Conservation (phyloP, 2,113 vertebrate genomes). For the Fukomys damarensis region DNA sequence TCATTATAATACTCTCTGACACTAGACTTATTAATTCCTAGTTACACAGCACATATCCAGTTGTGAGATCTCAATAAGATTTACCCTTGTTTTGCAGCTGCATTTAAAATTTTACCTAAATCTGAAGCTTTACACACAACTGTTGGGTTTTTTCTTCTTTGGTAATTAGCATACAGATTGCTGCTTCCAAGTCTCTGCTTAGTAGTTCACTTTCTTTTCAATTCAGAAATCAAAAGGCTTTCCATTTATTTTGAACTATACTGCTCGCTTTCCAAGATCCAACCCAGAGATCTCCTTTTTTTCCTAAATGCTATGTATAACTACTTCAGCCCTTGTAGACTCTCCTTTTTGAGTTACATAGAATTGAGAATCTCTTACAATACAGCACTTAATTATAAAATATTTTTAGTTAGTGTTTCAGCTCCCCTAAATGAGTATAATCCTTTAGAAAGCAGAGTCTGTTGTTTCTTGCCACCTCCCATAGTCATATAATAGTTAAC, state of each 20-base stretch:
- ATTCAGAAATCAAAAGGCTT: background rate
- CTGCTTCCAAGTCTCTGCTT: background rate
- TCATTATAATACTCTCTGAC: background rate
- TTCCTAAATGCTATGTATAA: background rate
- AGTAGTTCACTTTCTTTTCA: conserved; percentile 7
- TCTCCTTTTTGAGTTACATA: background rate
- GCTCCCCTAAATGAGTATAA: background rate
- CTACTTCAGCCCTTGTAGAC: background rate
- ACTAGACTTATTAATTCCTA: background rate
- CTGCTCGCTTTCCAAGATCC: background rate
- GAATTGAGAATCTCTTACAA: background rate
- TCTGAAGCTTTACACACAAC: background rate
- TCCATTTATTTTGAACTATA: background rate
- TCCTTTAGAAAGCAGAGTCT: background rate
- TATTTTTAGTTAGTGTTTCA: background rate
- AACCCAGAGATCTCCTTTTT: background rate
- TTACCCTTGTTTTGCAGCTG: background rate
- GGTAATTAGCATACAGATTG: background rate
- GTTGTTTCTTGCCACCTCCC: background rate
- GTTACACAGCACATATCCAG: background rate
- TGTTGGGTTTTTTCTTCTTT: background rate
- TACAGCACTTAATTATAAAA: background rate
- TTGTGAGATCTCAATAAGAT: background rate
- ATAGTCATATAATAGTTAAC: background rate
- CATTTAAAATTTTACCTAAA: conserved; percentile 1